phyloP scores from a whole-genome alignment of 2,888 invertebrate species.

The Trissoscelio sp. region DNA sequence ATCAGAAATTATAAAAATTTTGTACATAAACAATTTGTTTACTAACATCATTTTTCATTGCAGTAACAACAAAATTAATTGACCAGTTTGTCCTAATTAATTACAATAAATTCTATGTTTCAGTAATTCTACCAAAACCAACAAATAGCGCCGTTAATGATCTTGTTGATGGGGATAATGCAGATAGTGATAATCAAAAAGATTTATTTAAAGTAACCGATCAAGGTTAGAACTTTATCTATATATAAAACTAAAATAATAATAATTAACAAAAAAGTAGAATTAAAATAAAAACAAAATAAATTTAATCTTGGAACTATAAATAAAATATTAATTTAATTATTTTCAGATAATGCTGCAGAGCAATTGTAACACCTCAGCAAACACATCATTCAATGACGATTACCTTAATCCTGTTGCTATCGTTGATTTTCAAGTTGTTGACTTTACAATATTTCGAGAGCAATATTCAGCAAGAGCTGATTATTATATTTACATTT shows the following conservation, averaged over 20 bases:
- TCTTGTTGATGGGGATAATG: conserved; percentile 1
- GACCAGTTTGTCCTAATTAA: not conserved
- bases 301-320: not conserved
- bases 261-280: conserved; percentile 2
- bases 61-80: not conserved
- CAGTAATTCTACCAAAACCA: conserved; percentile 38
- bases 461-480: conserved; percentile 38
- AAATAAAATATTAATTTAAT: not conserved
- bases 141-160: conserved; percentile 32
- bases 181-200: conserved; percentile 30
- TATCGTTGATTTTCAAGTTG: conserved; percentile 17
- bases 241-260: not conserved
- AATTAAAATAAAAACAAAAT: not conserved
- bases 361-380: conserved; percentile 32
- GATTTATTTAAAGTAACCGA: conserved; percentile 18
- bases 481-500: conserved; percentile 37
- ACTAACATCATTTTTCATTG: conserved; percentile 5
- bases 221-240: conserved; percentile 11
- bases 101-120: conserved; percentile 7
- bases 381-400: not conserved
- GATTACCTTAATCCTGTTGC: not conserved
- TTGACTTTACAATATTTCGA: conserved; percentile 31
- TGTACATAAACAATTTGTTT: too few relatives aligned
- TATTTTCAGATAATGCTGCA: conserved; percentile 51
- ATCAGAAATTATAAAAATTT: too few relatives aligned